Base-by-base conservation (phyloP, 2,797 vertebrate species). In the Glyptemys insculpta region DNA sequence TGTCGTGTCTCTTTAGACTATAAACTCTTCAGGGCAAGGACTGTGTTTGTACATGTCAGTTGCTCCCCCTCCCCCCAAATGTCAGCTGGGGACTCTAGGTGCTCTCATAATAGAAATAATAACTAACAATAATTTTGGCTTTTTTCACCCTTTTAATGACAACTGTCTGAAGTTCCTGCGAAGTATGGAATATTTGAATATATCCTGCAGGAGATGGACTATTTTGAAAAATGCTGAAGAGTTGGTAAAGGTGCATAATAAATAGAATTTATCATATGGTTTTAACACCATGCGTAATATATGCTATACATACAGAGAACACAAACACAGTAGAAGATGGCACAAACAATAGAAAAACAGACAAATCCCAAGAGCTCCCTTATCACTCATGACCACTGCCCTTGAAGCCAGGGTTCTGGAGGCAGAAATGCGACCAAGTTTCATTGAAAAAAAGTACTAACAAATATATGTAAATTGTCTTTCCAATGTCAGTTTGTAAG, bases 401-500 rank as follows among this genome's bases (percentile, higher is more conserved):
- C 34, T 37, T 21, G 18, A 68, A 68, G n/a, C 18, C 19, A 37
- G 34, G 18, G 65, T 21, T 68, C 18, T 37, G 19, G n/a, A 37
- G 65, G n/a, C 16, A 68, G n/a, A 68, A n/a, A 37, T 68, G 18
- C n/a, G 21, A 37, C 37, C 25, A 74, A 25, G 15, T 79, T 65
- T 44, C 50, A 62, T 53, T 65, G 81, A 54, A 88, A 88, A 44
- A 87, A 86, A 49, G 37, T 41, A 81, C 23, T 29, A 81, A 14
- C 15, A 57, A 29, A 81, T 56, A 41, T 18, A 44, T 9, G 37
- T 56, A 41, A 50, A 47, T 27, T 23, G 19, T 12, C 47, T 6
- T 85, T 62, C 56, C 12, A 8, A 4, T 2, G 0, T 4, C 59
- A 92, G n/a, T 84, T 85, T 56, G 56, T 82, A 0, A 44, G 0